Evolutionary conservation across 2,888 invertebrate species (phyloP).

Genomic region (Hirtodrosophila trivittata): DNA sequence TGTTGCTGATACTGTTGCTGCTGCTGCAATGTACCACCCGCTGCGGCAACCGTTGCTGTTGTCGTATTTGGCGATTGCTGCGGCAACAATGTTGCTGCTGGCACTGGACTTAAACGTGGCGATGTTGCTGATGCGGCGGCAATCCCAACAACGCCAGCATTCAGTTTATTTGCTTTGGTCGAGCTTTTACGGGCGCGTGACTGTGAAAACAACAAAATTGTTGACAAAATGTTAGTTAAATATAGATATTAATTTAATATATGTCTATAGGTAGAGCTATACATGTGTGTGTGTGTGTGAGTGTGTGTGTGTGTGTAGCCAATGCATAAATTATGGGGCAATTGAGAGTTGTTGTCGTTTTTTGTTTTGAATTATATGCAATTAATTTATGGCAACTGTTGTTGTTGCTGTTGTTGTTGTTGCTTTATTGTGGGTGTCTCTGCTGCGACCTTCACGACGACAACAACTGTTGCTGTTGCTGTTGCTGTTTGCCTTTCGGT

Average conservation of each 20-base stretch:
- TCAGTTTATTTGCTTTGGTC: constrained; percentile 82
- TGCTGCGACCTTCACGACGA: constrained; percentile 28
- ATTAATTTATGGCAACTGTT: constrained; percentile 45
- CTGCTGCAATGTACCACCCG: constrained; percentile 51
- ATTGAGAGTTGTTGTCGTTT: constrained; percentile 28
- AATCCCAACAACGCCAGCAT: constrained; percentile 72
- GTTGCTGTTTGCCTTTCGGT: constrained; percentile 21
- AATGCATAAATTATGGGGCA: constrained; percentile 40
- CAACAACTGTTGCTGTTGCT: constrained; percentile 9
- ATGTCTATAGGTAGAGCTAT: constrained; percentile 16
- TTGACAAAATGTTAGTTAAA: constrained; percentile 37
- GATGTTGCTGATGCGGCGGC: constrained; percentile 79
- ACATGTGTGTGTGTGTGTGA: constrained; percentile 2
- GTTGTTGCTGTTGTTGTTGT: constrained; percentile 27
- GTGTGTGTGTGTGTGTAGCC: not conserved
- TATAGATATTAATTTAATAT: constrained; percentile 7
- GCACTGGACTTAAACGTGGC: constrained; percentile 81
- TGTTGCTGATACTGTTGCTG: constrained; percentile 52
- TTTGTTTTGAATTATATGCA: constrained; percentile 47
- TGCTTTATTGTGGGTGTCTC: constrained; percentile 41
- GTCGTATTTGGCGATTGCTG: constrained; percentile 83
- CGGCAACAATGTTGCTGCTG: constrained; percentile 79
- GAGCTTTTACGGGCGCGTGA: constrained; percentile 82
- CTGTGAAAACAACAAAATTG: constrained; percentile 48
- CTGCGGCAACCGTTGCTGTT: constrained; percentile 61